Evolutionary conservation across 2,888 invertebrate genomes (phyloP), one percentile per base, ranked within the genome.

Genomic region (Amphipoea oculea): DNA sequence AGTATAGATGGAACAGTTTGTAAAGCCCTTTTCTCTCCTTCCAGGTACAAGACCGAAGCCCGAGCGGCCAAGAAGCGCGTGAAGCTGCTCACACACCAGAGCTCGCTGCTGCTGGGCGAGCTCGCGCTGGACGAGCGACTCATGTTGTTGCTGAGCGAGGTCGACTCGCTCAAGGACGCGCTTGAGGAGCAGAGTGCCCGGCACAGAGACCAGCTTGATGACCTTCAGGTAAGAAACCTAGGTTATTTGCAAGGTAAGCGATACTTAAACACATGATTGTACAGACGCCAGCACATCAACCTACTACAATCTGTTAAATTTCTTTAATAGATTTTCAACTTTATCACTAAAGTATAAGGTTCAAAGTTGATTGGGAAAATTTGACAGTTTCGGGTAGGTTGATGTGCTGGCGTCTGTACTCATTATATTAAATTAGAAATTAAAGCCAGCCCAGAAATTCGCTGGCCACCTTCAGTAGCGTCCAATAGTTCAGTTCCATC

Each of bases 71-170:
- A 98, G 92, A 98, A 98, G 87, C 95, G 96, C 0, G 96, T 94
- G 0, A 94, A 92, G 86, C 97, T 98, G 12, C 93, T 98, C 69
- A 97, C 98, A 0, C 98, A 98, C 91, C 98, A 98, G 94, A 98
- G 98, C 89, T 97, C 98, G 0, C 94, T 98, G 36, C 94, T 98
- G 29, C 95, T 98, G 95, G 97, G 97, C 0, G 97, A 98, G 66
- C 94, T 97, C 71, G 96, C 96, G 60, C 91, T 95, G 1, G 97
- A 97, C 82, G 97, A 97, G 86, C 93, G 97, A 11, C 96, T 97
- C 57, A 93, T 97, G 79, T 88, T 97, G 76, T 92, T 98, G 73
- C 95, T 98, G 60, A 94, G 94, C 72, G 98, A 98, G 91, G 97
- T 98, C 68, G 98, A 98, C 92, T 95, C 96, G 70, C 94, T 98